Conservation (phyloP, 2,797 vertebrate genomes). For the Tarsius wallacei region DNA sequence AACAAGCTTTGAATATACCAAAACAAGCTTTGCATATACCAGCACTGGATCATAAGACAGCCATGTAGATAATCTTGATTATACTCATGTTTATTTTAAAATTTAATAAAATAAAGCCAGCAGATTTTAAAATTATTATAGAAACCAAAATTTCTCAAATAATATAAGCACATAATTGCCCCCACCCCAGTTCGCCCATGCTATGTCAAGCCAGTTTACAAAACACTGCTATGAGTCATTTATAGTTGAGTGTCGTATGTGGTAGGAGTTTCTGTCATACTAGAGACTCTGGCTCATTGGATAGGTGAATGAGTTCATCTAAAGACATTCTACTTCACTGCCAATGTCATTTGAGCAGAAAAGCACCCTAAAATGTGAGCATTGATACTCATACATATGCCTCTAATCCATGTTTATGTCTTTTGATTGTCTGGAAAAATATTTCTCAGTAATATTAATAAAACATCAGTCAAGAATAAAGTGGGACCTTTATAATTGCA, state of each 20-base stretch:
- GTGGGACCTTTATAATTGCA: background rate
- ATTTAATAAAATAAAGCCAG: background rate
- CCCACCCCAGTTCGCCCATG: background rate
- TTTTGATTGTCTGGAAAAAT: conserved; percentile 36
- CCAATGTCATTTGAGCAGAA: background rate
- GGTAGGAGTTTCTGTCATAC: background rate
- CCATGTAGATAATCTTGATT: background rate
- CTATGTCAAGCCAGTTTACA: background rate
- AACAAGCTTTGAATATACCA: background rate
- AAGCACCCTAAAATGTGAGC: conserved; percentile 54
- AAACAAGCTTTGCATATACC: background rate
- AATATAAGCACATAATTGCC: background rate
- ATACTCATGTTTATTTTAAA: background rate
- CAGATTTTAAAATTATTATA: background rate
- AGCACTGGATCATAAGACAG: background rate
- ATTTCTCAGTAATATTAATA: conserved; percentile 8
- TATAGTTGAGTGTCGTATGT: background rate
- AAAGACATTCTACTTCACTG: background rate
- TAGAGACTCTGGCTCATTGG: background rate
- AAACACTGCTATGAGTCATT: background rate
- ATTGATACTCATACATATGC: conserved; percentile 43
- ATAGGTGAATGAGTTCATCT: background rate
- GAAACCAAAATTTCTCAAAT: background rate
- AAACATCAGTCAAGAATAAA: conserved; percentile 71
- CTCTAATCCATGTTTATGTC: conserved; percentile 46